These are phyloP conservation scores for Anniella stebbinsi DNA, from an alignment of 2,797 vertebrate species.

Conservation along the genomic window DNA sequence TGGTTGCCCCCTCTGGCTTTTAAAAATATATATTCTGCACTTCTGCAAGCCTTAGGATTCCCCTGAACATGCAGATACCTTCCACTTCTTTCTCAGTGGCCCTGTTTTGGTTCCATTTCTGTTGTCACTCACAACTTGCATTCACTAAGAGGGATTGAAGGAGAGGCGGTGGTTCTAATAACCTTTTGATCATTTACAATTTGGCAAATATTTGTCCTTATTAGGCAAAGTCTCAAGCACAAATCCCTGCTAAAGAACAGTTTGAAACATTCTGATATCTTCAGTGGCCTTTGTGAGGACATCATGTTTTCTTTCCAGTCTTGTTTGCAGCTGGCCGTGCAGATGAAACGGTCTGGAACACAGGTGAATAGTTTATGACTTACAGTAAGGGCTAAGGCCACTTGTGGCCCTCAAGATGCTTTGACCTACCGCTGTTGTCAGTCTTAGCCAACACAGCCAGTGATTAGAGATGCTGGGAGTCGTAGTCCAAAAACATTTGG, in stretches of 20 bases:
- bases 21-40: background rate
- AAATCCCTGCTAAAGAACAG: constrained; percentile 86
- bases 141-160: background rate
- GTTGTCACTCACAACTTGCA: background rate
- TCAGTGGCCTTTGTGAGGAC: constrained; percentile 86
- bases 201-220: constrained; percentile 14
- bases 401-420: too few species aligned
- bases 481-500: too few species aligned
- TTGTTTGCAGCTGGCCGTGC: constrained; percentile 88
- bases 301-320: constrained; percentile 84
- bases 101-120: background rate
- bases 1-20: background rate
- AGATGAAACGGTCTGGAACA: constrained; percentile 80
- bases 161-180: constrained; percentile 14
- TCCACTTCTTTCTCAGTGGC: background rate
- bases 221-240: constrained; percentile 92
- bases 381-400: too few species aligned
- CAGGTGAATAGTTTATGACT: constrained; percentile 80
- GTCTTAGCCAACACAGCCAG: too few species aligned
- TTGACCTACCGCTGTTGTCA: too few species aligned
- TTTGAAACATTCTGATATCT: constrained; percentile 88
- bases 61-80: too few species aligned
- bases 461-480: too few species aligned
- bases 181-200: background rate
- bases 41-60: too few species aligned